Conservation (phyloP, 2,113 vertebrate genomes). For the Varanus komodoensis region DNA sequence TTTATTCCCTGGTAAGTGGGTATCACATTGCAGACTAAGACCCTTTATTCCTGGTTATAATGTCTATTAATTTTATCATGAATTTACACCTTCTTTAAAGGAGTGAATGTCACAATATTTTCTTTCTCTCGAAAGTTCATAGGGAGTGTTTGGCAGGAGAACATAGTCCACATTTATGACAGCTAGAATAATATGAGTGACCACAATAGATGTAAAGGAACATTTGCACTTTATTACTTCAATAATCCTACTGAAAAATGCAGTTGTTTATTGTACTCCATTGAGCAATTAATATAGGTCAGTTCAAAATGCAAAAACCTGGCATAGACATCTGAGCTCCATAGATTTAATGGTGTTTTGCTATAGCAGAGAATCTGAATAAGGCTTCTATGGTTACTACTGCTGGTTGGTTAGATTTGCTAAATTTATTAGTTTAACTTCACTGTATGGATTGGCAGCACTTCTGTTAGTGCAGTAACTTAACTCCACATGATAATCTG, state of each 20-base stretch:
- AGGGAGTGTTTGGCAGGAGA: conserved; percentile 73
- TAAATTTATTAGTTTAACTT: not conserved
- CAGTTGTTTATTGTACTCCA: conserved; percentile 52
- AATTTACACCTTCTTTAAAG: conserved; percentile 73
- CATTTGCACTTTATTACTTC: conserved; percentile 73
- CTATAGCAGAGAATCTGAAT: not conserved
- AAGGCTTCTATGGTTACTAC: not conserved
- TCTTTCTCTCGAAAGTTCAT: conserved; percentile 72
- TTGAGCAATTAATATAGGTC: conserved; percentile 13
- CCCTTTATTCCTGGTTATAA: conserved; percentile 65
- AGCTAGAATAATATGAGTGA: conserved; percentile 68
- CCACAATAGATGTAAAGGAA: conserved; percentile 73
- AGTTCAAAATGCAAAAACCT: conserved; percentile 30
- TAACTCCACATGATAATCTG: not conserved
- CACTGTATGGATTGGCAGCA: not conserved
- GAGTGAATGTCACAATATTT: conserved; percentile 68
- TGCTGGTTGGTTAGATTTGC: not conserved
- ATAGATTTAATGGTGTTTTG: not conserved
- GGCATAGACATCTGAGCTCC: conserved; percentile 16
- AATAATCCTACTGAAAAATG: conserved; percentile 70
- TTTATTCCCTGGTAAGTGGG: not conserved
- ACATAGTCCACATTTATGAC: conserved; percentile 64
- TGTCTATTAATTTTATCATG: conserved; percentile 72
- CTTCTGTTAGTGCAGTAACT: not conserved
- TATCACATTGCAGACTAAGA: not conserved